phyloP scores from a whole-genome alignment of 2,113 vertebrate species.

The Petroica traversi region DNA sequence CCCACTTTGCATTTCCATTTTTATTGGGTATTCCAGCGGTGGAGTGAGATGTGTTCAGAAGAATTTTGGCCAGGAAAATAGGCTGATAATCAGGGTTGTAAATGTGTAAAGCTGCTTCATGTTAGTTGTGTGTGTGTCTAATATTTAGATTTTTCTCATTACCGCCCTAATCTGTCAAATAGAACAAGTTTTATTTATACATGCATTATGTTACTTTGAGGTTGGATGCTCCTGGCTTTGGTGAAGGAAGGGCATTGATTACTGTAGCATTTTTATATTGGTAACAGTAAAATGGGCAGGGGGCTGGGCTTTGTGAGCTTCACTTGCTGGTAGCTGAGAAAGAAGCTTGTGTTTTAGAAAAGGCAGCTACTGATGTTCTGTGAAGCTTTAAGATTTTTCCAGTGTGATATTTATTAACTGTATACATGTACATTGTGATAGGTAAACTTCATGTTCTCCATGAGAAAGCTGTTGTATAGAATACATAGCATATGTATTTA shows the following conservation, averaged over 20 bases:
- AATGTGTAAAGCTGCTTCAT: not conserved
- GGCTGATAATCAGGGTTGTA: not conserved
- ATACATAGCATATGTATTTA: accelerated
- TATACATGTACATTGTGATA: not conserved
- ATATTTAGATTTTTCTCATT: not conserved
- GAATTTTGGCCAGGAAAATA: not conserved
- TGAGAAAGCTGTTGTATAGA: not conserved
- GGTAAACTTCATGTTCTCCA: not conserved
- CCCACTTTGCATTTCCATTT: not conserved
- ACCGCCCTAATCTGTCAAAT: not conserved
- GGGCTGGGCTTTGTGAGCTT: not conserved
- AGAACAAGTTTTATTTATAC: not conserved
- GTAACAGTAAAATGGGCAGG: not conserved
- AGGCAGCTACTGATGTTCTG: not conserved
- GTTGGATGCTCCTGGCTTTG: not conserved
- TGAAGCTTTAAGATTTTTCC: not conserved
- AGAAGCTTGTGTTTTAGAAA: not conserved
- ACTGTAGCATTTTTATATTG: not conserved
- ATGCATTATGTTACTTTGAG: not conserved
- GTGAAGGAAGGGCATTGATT: not conserved
- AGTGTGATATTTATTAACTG: not conserved
- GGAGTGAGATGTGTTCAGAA: not conserved
- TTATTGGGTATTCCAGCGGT: not conserved
- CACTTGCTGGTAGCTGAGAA: not conserved
- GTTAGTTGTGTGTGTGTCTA: not conserved